phyloP scores from a whole-genome alignment of 2,797 vertebrate species.

The Bovichtus variegatus region DNA sequence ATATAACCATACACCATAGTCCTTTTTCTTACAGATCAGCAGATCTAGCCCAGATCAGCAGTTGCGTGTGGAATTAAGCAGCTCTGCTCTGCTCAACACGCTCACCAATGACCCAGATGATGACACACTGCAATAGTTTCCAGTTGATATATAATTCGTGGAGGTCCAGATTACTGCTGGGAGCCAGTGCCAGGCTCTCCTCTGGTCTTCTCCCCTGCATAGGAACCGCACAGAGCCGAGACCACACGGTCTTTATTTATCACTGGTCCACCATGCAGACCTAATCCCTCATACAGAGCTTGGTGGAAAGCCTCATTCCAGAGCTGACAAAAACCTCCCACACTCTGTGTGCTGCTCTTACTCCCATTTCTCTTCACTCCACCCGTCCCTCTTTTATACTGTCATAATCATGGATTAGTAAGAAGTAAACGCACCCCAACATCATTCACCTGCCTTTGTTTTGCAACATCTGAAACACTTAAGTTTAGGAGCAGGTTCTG shows the following conservation, averaged over 20 bases:
- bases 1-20: not conserved
- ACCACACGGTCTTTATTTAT: conserved; percentile 52
- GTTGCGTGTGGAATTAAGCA: not conserved
- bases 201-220: conserved; percentile 40
- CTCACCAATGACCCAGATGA: conserved; percentile 34
- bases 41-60: no score
- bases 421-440: not conserved
- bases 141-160: conserved; percentile 33
- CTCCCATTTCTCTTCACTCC: not conserved
- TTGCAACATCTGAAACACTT: not conserved
- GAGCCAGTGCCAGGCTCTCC: conserved; percentile 42
- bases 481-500: no score
- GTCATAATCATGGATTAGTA: not conserved
- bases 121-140: conserved; percentile 40
- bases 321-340: conserved; percentile 35
- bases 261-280: conserved; percentile 17
- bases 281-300: conserved; percentile 34
- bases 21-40: not conserved
- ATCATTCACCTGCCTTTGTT: not conserved
- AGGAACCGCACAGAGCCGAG: conserved; percentile 25
- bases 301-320: conserved; percentile 49
- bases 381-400: conserved; percentile 1
- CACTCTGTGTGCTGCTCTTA: conserved; percentile 11
- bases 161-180: conserved; percentile 37
- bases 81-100: not conserved